Evolutionary conservation across 2,888 invertebrate species (phyloP).

Genomic region (Orthosia cruda): DNA sequence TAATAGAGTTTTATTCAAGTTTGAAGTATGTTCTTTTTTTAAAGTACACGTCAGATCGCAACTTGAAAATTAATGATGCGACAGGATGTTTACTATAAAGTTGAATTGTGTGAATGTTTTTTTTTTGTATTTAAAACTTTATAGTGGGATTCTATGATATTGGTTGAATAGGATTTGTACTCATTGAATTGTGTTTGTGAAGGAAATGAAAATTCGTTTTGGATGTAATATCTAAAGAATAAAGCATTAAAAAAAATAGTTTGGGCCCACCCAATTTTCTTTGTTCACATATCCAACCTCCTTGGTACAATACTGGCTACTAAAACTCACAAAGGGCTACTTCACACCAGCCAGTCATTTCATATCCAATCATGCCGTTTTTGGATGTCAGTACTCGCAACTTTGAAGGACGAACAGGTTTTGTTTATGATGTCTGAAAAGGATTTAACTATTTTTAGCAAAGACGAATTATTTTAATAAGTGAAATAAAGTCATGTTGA

Average conservation of each 20-base stretch:
- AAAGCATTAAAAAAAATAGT: no score
- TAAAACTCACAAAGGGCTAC: not conserved
- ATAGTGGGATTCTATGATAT: constrained; percentile 33
- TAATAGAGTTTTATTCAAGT: constrained; percentile 22
- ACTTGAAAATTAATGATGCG: constrained; percentile 30
- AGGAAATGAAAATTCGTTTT: not conserved
- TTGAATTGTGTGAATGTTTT: constrained; percentile 25
- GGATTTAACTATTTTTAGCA: constrained; percentile 31
- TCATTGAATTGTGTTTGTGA: constrained; percentile 36
- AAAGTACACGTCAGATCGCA: constrained; percentile 17
- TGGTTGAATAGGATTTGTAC: constrained; percentile 34
- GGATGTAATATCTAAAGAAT: not conserved
- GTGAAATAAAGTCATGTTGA: constrained; percentile 45
- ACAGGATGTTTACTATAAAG: constrained; percentile 48
- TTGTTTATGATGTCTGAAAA: constrained; percentile 30
- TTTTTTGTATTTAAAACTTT: constrained; percentile 37
- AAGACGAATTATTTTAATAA: constrained; percentile 35
- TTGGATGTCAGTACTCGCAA: constrained; percentile 16
- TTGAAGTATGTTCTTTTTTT: constrained; percentile 11
- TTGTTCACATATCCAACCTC: not conserved
- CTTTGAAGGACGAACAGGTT: constrained; percentile 22
- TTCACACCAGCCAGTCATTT: not conserved
- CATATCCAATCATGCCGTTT: not conserved
- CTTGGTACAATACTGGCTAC: not conserved
- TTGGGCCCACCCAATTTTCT: not conserved